Percentiles rank a stretch among this genome's conserved stretches.
Evolutionary conservation across 2,888 invertebrate genomes (phyloP).

Genomic region (Eristalis arbustorum): DNA sequence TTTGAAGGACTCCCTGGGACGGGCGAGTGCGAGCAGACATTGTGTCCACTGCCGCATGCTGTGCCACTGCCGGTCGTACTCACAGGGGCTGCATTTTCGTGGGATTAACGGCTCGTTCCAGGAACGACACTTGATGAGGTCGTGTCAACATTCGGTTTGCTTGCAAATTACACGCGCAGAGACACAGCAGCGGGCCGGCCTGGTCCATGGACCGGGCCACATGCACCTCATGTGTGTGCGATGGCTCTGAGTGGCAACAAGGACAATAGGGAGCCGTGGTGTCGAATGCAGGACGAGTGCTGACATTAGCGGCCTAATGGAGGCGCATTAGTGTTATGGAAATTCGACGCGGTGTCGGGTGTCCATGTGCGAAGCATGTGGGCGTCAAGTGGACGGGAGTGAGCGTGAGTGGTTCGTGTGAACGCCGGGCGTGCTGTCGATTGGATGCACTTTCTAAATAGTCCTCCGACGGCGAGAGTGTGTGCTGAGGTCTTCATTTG

Average conservation of each 20-base stretch:
- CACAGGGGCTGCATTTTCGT: background rate
- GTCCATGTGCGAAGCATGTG: constrained; percentile 30
- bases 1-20: constrained; percentile 40
- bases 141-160: constrained; percentile 51
- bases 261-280: constrained; percentile 11
- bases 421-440: background rate
- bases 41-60: constrained; percentile 56
- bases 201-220: background rate
- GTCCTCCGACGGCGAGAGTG: background rate
- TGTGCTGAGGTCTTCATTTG: background rate
- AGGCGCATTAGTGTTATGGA: constrained; percentile 41
- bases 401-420: background rate
- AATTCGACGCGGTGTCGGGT: constrained; percentile 54
- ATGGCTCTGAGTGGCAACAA: constrained; percentile 10
- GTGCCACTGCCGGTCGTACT: constrained; percentile 30
- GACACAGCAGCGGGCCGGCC: background rate
- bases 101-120: constrained; percentile 9
- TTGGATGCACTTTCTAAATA: background rate
- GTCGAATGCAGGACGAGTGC: constrained; percentile 31
- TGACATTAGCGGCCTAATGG: constrained; percentile 56
- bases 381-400: constrained; percentile 10
- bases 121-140: constrained; percentile 45
- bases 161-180: constrained; percentile 43
- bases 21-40: constrained; percentile 35
- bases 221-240: constrained; percentile 50